Evolutionary conservation across 2,888 invertebrate species (phyloP).

Genomic region (Cabera pusaria): DNA sequence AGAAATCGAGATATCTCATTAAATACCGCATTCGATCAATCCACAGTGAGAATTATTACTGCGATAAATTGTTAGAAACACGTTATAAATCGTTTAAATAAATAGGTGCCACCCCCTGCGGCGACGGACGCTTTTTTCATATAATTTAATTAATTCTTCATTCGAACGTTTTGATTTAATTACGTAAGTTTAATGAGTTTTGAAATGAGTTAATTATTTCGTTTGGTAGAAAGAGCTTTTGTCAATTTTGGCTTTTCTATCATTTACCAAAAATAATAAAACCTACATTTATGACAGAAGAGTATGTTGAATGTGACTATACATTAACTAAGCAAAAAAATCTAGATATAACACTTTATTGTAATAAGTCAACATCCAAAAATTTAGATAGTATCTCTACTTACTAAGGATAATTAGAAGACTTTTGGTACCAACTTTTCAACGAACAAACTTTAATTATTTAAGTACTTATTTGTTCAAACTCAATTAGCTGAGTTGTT

Average conservation of each 20-base stretch:
- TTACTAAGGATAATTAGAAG: no score
- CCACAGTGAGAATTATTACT: slow-evolving; percentile 24
- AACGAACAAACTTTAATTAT: not conserved
- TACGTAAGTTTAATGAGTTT: no score
- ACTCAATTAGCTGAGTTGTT: slow-evolving; percentile 18
- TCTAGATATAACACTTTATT: no score
- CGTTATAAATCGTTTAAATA: slow-evolving; percentile 34
- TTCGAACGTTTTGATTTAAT: not conserved
- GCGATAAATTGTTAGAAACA: slow-evolving; percentile 34
- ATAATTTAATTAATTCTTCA: slow-evolving; percentile 21
- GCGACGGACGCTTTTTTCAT: slow-evolving; percentile 31
- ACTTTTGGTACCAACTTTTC: not conserved
- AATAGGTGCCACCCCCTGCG: slow-evolving; percentile 34
- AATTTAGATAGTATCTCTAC: no score
- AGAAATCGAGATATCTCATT: slow-evolving; percentile 9
- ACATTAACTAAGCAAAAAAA: no score
- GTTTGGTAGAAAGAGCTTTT: no score
- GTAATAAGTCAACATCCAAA: no score
- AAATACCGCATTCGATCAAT: slow-evolving; percentile 6
- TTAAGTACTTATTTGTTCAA: slow-evolving; percentile 10
- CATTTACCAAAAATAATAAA: no score
- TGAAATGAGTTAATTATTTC: no score
- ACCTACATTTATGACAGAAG: no score
- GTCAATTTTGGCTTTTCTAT: no score
- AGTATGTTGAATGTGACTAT: no score